A percentile compares a stretch with the other conserved stretches of the same genome.
phyloP scores from a whole-genome alignment of 2,888 invertebrate genomes.

The Epistrophe grossulariae region DNA sequence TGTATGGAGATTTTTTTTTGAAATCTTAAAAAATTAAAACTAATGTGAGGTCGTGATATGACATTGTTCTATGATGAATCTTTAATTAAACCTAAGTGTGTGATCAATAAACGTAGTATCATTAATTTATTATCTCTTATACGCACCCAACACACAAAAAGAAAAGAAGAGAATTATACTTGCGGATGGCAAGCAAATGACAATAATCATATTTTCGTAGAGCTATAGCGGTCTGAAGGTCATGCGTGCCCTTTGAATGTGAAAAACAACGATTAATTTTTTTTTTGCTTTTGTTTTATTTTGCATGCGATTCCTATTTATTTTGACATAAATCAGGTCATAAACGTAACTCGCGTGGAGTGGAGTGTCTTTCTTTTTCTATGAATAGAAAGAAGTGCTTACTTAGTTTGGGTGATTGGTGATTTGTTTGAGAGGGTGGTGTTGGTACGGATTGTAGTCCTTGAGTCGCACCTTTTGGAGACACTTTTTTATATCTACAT shows the following conservation, averaged over 20 bases:
- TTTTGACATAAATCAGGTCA: constrained; percentile 62
- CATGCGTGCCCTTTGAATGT: constrained; percentile 58
- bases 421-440: constrained; percentile 27
- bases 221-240: constrained; percentile 53
- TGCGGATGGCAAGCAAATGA: constrained; percentile 29
- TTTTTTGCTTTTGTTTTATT: constrained; percentile 27
- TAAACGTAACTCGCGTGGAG: constrained; percentile 45
- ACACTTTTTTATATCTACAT: background rate
- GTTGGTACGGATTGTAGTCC: constrained; percentile 32
- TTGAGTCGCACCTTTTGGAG: constrained; percentile 22
- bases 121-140: background rate
- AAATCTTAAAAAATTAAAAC: background rate
- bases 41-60: constrained; percentile 12
- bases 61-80: background rate
- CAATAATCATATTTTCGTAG: constrained; percentile 31
- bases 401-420: constrained; percentile 19
- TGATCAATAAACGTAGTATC: constrained; percentile 52
- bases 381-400: constrained; percentile 37
- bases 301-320: constrained; percentile 54
- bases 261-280: constrained; percentile 38
- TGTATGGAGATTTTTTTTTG: too few relatives aligned
- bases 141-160: constrained; percentile 20
- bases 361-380: constrained; percentile 23
- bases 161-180: background rate
- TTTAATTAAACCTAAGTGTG: constrained; percentile 38